Conservation (phyloP, 2,888 invertebrate species). For the Lochmaea crataegi region DNA sequence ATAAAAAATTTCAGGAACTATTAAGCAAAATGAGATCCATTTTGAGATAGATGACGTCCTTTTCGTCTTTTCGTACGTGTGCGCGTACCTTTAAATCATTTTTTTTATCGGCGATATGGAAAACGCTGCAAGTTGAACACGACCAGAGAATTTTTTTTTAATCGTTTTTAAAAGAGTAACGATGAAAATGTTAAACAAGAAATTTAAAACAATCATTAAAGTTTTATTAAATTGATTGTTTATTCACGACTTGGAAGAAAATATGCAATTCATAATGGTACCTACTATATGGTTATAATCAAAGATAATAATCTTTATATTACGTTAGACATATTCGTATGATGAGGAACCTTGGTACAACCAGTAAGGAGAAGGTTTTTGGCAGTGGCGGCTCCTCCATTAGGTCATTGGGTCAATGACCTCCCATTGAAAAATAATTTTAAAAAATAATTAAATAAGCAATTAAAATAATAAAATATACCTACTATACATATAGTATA, state of each 20-base stretch:
- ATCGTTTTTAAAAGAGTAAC: not conserved
- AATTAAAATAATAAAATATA: no score
- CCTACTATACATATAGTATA: no score
- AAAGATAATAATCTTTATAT: not conserved
- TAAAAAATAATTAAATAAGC: no score
- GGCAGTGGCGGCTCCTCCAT: no score
- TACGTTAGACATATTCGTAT: not conserved
- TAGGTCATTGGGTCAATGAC: no score
- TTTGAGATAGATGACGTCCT: no score
- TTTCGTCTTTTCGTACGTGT: no score
- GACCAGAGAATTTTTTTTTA: not conserved
- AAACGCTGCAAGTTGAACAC: not conserved
- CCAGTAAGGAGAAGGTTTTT: not conserved
- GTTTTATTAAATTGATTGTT: slow-evolving; percentile 11
- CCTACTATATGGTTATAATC: slow-evolving; percentile 2
- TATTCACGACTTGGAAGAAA: slow-evolving; percentile 2
- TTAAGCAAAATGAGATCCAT: no score
- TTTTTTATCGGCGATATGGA: no score
- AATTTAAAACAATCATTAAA: not conserved
- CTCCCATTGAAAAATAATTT: no score
- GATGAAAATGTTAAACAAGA: not conserved
- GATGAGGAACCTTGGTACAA: not conserved
- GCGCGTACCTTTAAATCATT: no score
- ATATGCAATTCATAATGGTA: slow-evolving; percentile 3
- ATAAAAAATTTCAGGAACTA: no score